A percentile compares a stretch with the other conserved stretches of the same genome.
These are phyloP conservation scores for Gallinago jamesoni DNA, from an alignment of 2,113 vertebrate species.

Conservation along the genomic window DNA sequence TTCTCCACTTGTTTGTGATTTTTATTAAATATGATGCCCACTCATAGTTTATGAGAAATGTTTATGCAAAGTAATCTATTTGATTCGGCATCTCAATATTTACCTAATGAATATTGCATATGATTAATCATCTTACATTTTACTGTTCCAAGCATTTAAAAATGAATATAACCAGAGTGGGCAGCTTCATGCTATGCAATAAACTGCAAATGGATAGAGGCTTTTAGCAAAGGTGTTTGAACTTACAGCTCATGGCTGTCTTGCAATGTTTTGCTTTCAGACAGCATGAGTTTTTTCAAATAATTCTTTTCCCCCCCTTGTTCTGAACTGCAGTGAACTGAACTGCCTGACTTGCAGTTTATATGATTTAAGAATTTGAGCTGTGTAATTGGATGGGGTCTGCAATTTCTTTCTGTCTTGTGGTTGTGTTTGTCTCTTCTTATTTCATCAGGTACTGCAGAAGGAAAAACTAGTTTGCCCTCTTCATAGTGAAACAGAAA, in stretches of 20 bases:
- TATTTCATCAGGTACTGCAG: background rate
- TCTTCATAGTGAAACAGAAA: background rate
- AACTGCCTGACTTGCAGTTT: background rate
- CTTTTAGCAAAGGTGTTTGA: constrained; percentile 50
- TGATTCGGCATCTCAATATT: constrained; percentile 1
- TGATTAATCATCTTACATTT: constrained; percentile 48
- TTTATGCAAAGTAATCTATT: constrained; percentile 47
- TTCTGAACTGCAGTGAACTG: background rate
- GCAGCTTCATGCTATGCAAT: constrained; percentile 33
- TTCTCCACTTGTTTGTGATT: constrained; percentile 1
- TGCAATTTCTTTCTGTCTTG: background rate
- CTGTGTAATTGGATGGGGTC: background rate
- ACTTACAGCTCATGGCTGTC: background rate
- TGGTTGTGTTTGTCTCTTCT: background rate
- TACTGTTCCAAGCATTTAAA: background rate
- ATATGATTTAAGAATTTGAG: background rate
- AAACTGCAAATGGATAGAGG: constrained; percentile 53
- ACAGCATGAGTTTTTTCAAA: background rate
- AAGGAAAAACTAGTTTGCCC: background rate
- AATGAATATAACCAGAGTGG: background rate
- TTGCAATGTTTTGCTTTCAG: constrained; percentile 12
- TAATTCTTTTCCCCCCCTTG: background rate
- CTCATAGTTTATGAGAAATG: constrained; percentile 44
- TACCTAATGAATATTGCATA: constrained; percentile 42
- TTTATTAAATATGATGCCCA: constrained; percentile 53